A percentile compares a stretch with the other conserved stretches of the same genome.
Conservation (phyloP, 2,113 vertebrate species). For the Saguinus imperator region DNA sequence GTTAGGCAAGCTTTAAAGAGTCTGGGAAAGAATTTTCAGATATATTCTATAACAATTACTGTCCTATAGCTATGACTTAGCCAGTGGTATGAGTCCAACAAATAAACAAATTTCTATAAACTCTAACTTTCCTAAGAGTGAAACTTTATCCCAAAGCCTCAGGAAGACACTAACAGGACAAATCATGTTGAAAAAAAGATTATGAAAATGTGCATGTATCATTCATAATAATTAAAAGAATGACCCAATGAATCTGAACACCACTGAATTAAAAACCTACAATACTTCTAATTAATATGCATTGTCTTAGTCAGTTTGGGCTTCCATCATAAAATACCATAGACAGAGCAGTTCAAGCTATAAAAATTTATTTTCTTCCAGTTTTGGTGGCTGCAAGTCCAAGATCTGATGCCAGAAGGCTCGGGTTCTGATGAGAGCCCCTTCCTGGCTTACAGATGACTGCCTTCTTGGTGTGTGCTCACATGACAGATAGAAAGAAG, state of each 20-base stretch:
- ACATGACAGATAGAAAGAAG: neutral
- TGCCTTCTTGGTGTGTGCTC: neutral
- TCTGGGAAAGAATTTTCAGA: neutral
- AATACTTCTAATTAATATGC: neutral
- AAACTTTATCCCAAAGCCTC: neutral
- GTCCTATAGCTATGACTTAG: neutral
- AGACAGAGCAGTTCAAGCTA: neutral
- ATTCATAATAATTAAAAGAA: neutral
- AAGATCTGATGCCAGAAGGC: neutral
- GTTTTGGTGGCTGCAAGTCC: neutral
- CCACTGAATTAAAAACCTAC: neutral
- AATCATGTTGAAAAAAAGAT: neutral
- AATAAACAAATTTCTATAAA: slow-evolving; percentile 4
- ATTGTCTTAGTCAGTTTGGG: neutral
- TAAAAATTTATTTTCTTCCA: neutral
- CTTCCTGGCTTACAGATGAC: neutral
- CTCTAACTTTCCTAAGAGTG: neutral
- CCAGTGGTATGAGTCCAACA: neutral
- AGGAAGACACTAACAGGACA: neutral
- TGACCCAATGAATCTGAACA: neutral
- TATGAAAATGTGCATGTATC: neutral
- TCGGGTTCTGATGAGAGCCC: neutral
- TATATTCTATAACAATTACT: neutral
- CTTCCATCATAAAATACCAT: neutral
- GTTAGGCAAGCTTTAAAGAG: neutral